Evolutionary conservation across 2,113 vertebrate genomes (phyloP).

Genomic region (Phalacrocorax brasilianus): DNA sequence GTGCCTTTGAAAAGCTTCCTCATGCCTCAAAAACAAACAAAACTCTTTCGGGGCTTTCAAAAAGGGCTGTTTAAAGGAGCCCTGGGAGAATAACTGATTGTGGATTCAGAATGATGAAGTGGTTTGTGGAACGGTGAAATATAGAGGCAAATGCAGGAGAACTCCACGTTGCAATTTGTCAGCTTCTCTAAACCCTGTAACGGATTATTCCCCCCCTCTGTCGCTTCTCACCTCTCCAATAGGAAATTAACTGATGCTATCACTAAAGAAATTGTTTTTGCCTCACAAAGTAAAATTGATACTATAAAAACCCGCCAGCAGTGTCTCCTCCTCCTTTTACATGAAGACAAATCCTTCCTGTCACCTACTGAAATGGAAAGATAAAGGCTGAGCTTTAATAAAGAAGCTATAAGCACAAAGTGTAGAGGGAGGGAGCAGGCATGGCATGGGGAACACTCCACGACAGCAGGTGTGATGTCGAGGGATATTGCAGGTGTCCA

Average conservation of each 20-base stretch:
- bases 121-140: conserved; percentile 27
- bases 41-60: conserved; percentile 46
- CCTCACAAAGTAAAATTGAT: conserved; percentile 73
- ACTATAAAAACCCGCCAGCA: conserved; percentile 64
- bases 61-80: conserved; percentile 42
- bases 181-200: conserved; percentile 53
- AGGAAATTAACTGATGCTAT: conserved; percentile 82
- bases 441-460: neutral
- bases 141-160: conserved; percentile 43
- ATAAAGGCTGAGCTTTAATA: conserved; percentile 66
- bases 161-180: conserved; percentile 62
- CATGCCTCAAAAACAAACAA: neutral
- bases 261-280: conserved; percentile 74
- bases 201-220: conserved; percentile 34
- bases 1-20: neutral
- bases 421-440: neutral
- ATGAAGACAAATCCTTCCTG: conserved; percentile 54
- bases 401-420: conserved; percentile 12
- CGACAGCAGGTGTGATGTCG: neutral
- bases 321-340: conserved; percentile 68
- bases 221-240: conserved; percentile 62
- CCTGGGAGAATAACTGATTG: conserved; percentile 38
- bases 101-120: conserved; percentile 49
- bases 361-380: conserved; percentile 66
- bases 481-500: neutral